A percentile compares a stretch with the other conserved stretches of the same genome.
Evolutionary conservation across 2,797 vertebrate species (phyloP).

Genomic region (Myioborus miniatus): DNA sequence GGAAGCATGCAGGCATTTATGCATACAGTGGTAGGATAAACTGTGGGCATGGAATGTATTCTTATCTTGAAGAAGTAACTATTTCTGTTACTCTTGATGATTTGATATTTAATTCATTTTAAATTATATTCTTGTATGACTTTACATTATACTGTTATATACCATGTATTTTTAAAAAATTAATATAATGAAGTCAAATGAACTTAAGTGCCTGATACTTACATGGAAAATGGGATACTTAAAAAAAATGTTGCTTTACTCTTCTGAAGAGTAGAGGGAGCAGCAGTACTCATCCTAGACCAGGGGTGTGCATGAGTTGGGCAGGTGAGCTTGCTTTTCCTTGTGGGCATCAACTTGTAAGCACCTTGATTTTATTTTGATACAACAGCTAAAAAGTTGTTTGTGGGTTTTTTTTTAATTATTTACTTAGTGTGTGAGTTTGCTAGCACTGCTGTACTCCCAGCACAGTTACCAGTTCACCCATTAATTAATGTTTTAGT

Average conservation of each 20-base stretch:
- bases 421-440: background rate
- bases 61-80: background rate
- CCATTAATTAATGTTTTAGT: background rate
- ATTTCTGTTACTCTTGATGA: background rate
- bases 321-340: background rate
- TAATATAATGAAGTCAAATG: background rate
- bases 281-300: background rate
- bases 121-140: background rate
- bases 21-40: background rate
- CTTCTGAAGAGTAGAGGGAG: background rate
- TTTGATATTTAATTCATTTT: background rate
- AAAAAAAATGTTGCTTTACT: background rate
- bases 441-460: background rate
- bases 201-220: background rate
- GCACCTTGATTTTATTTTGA: background rate
- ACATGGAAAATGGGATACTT: background rate
- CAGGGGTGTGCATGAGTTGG: background rate
- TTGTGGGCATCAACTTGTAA: background rate
- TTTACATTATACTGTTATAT: background rate
- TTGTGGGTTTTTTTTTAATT: background rate
- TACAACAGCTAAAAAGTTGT: background rate
- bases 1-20: background rate
- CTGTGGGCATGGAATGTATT: background rate
- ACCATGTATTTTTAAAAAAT: accelerated
- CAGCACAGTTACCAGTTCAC: background rate